These are phyloP conservation scores for Bambusicola thoracicus DNA, from an alignment of 2,113 vertebrate species.

Conservation along the genomic window DNA sequence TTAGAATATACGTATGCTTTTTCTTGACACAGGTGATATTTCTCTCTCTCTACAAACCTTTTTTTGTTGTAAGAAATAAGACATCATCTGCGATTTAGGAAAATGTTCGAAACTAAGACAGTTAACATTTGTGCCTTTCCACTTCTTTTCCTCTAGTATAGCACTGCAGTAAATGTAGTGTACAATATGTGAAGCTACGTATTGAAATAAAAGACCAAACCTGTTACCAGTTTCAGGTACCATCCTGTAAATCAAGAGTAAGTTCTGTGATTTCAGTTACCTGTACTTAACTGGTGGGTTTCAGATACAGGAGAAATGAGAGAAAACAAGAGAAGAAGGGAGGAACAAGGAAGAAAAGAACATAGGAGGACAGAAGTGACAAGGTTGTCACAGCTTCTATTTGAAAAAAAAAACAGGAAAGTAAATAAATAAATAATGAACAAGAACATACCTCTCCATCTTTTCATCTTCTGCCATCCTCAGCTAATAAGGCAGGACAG, in stretches of 20 bases:
- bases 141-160: not conserved
- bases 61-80: not conserved
- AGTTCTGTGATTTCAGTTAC: not conserved
- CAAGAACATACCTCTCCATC: not conserved
- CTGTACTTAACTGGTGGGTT: not conserved
- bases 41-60: not conserved
- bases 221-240: not conserved
- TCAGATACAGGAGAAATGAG: not conserved
- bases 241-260: not conserved
- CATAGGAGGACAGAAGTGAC: not conserved
- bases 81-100: not conserved
- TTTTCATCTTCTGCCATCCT: not conserved
- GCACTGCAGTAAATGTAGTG: not conserved
- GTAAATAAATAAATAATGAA: not conserved
- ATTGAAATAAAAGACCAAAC: not conserved
- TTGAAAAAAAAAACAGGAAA: not conserved
- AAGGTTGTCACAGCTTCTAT: not conserved
- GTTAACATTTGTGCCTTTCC: not conserved
- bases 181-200: not conserved
- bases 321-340: constrained; percentile 4
- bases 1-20: not conserved
- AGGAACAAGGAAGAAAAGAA: not conserved
- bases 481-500: not conserved
- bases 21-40: not conserved
- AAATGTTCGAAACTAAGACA: not conserved